Base-by-base conservation (phyloP, 1,140 invertebrate species). In the Eueides isabella region DNA sequence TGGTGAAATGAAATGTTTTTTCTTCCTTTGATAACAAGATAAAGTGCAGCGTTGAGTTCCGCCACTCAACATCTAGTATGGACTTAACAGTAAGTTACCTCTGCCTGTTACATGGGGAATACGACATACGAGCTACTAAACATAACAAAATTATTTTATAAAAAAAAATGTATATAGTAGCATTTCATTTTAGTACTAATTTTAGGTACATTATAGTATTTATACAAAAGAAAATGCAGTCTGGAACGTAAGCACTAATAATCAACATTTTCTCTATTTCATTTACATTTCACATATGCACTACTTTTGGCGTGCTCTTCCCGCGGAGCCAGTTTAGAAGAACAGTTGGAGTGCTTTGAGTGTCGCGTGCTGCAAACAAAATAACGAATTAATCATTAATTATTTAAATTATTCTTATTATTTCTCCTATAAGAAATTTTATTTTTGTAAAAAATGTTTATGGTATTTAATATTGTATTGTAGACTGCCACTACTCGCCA, bases 281-380 rank as follows among this genome's bases (percentile, higher is more conserved):
- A 11, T 71, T 90, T 79, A 93, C 90, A 93, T 92, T 67, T 90
- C 79, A 93, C 90, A 93, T 92, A 68, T 94, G 89, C 19, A 94
- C 91, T 64, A 94, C 91, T 86, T 93, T 94, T n/a, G 93, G 93
- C 19, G 93, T 94, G 76, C 92, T 94, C 85, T 95, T 95, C 71
- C 96, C 96, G 95, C 96, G 95, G 65, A 97, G 89, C 96, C 96
- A 97, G 88, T 97, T 96, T 78, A 97, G 89, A 23, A 97, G 93
- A 67, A 96, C 96, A 77, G 95, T 96, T 67, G 96, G 96, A 61
- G 96, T 96, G 84, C 96, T 96, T 88, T 96, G 96, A 23, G 95
- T 95, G 85, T 96, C 94, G 81, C 96, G 96, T 86, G 96, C 96
- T 97, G 91, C 72, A 94, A 95, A 80, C 77, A 77, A 85, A 86